Evolutionary conservation across 2,113 vertebrate genomes (phyloP).

Genomic region (Vidua macroura): DNA sequence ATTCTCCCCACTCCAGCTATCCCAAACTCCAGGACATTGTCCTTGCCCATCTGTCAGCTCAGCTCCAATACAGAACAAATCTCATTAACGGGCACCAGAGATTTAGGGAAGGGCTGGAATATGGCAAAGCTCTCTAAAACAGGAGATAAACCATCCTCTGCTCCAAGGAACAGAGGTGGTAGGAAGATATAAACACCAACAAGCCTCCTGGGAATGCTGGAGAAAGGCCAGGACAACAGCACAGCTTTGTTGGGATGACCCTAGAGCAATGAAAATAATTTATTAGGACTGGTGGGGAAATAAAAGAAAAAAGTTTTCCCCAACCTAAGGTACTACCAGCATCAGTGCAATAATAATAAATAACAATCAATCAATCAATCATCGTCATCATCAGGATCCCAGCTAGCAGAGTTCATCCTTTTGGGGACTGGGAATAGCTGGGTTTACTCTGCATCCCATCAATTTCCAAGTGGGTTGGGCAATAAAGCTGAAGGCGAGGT

Average conservation of each 20-base stretch:
- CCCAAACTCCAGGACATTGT: neutral
- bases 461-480: neutral
- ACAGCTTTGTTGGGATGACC: neutral
- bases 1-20: neutral
- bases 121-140: neutral
- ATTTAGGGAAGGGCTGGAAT: neutral
- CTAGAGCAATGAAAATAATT: neutral
- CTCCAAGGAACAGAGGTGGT: neutral
- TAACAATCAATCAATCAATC: neutral
- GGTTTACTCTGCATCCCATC: neutral
- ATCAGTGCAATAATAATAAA: neutral
- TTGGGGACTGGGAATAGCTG: neutral
- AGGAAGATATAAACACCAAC: neutral
- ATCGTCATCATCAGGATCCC: neutral
- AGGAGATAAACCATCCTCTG: neutral
- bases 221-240: neutral
- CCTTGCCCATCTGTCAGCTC: conserved; percentile 13
- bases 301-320: neutral
- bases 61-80: neutral
- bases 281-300: neutral
- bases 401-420: neutral
- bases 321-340: neutral
- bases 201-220: neutral
- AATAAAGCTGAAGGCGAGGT: neutral
- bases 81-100: neutral